phyloP scores from a whole-genome alignment of 2,113 vertebrate species.

The Loxodonta africana region DNA sequence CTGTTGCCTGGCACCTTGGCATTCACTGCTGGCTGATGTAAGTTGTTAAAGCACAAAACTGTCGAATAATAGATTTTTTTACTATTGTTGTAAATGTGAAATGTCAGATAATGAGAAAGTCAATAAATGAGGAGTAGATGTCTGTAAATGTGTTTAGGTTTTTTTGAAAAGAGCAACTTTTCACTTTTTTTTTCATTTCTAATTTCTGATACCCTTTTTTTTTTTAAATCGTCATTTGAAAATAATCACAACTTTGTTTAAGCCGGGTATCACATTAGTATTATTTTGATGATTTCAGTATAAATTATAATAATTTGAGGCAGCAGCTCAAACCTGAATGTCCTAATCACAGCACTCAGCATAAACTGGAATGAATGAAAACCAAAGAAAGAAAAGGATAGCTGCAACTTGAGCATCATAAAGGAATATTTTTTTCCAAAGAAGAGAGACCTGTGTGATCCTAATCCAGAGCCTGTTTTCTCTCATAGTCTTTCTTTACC shows the following conservation, averaged over 20 bases:
- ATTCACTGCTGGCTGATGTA: no score
- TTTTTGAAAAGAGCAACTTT: background rate
- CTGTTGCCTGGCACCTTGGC: no score
- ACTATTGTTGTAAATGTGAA: no score
- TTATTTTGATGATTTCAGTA: slow-evolving; percentile 26
- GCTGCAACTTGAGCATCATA: background rate
- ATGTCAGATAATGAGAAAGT: no score
- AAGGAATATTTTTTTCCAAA: background rate
- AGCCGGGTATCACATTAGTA: background rate
- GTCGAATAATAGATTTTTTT: no score
- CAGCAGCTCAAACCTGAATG: background rate
- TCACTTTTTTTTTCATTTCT: background rate
- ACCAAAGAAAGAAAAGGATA: background rate
- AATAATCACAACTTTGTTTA: background rate
- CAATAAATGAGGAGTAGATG: no score
- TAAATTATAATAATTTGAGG: background rate
- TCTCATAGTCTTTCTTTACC: background rate
- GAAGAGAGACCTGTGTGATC: background rate
- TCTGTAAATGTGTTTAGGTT: background rate
- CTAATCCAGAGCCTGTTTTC: background rate
- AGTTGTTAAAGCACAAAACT: no score
- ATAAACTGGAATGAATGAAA: background rate
- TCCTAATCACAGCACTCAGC: background rate
- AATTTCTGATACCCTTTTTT: background rate
- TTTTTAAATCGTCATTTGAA: background rate